These are phyloP conservation scores for Lottia scabra DNA, from an alignment of 2,888 invertebrate genomes.

Conservation along the genomic window DNA sequence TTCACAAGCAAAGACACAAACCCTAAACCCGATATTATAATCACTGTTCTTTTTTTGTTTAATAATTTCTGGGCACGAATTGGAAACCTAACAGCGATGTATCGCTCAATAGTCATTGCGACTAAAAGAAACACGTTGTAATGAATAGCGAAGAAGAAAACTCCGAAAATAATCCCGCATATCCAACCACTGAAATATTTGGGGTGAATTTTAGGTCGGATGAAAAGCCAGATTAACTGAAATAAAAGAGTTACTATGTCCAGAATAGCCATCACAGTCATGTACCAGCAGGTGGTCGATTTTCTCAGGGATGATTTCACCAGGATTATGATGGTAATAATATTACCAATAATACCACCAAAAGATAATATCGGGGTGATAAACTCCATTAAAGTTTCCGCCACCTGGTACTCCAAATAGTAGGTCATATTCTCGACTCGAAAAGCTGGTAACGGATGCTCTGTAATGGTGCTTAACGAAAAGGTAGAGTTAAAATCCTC, in stretches of 20 bases:
- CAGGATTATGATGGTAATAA: neutral
- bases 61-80: constrained; percentile 17
- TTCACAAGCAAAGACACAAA: constrained; percentile 20
- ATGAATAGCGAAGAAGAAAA: constrained; percentile 31
- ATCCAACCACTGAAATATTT: constrained; percentile 5
- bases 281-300: constrained; percentile 29
- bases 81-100: constrained; percentile 28
- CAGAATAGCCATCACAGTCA: constrained; percentile 26
- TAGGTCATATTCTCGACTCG: neutral
- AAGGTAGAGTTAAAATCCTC: no score
- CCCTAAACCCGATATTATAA: constrained; percentile 6
- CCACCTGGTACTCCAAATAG: neutral
- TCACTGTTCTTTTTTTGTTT: constrained; percentile 14
- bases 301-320: constrained; percentile 11
- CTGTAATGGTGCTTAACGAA: no score
- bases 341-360: neutral
- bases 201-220: neutral
- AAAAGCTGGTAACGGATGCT: no score
- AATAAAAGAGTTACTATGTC: constrained; percentile 25
- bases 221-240: constrained; percentile 16
- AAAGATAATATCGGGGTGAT: neutral
- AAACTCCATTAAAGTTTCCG: neutral
- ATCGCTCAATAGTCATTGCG: constrained; percentile 31
- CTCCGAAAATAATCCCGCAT: constrained; percentile 22
- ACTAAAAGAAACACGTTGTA: constrained; percentile 26